Evolutionary conservation across 2,888 invertebrate species (phyloP).

Genomic region (Lathronympha strigana): DNA sequence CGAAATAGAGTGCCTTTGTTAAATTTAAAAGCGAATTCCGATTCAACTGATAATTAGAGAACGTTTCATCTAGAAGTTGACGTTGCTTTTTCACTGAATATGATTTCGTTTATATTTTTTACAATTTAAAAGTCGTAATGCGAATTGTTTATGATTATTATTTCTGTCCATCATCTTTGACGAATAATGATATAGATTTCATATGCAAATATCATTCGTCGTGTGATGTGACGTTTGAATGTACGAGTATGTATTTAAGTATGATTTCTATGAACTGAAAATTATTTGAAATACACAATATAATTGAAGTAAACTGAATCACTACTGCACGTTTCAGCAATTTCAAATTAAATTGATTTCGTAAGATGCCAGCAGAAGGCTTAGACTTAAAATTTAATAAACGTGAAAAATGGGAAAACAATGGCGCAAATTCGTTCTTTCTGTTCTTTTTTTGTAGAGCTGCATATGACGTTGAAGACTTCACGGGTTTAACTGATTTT

Average conservation of each 20-base stretch:
- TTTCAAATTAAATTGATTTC: neutral
- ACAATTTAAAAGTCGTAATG: neutral
- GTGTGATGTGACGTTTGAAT: no score
- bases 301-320: no score
- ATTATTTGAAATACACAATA: no score
- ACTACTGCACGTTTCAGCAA: neutral
- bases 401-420: neutral
- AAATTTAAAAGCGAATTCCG: conserved; percentile 66
- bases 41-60: conserved; percentile 56
- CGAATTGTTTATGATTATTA: no score
- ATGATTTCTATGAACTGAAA: no score
- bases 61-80: conserved; percentile 19
- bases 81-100: conserved; percentile 6
- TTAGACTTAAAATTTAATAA: conserved; percentile 41
- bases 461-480: no score
- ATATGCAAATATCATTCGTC: no score
- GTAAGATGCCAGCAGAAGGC: conserved; percentile 13
- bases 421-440: neutral
- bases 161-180: no score
- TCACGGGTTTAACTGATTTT: no score
- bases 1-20: conserved; percentile 67
- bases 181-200: no score
- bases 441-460: no score
- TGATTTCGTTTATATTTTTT: conserved; percentile 6
- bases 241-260: no score